Evolutionary conservation across 2,113 vertebrate genomes (phyloP), one percentile per base, ranked within the genome.

Genomic region (Antechinus stuartii): DNA sequence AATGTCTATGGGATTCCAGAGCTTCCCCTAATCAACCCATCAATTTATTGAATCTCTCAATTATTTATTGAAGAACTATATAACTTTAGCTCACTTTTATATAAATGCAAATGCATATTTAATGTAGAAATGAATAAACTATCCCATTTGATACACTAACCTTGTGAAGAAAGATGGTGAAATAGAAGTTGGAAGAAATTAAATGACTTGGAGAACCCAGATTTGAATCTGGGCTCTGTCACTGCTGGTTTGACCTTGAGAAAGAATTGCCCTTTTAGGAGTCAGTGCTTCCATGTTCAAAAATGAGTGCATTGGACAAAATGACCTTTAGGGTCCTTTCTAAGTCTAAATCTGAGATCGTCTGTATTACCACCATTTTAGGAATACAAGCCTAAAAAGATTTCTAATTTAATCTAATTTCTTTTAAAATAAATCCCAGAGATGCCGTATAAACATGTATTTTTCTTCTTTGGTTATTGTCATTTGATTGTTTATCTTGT

Each of bases 401-500:
- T 24, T 42, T 23, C 35, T 95, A 93, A 12, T 56, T 91, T 92
- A n/a, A 53, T 92, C 9, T 89, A 95, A 35, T 91, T 94, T 30
- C 47, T 46, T 84, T 95, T 94, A 89, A 30, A 94, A 90, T 27
- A 90, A 94, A 92, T 89, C 25, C 27, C 35, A 42, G 54, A 9
- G 0, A 0, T 89, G 22, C 42, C 30, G 47, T 52, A 7, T 53
- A 56, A 94, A 96, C 2, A n/a, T 92, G 42, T 92, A 94, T 93
- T 26, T 93, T 90, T 16, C 50, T 93, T 50, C 0, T 94, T 97
- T 94, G 46, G 19, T 68, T 89, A 94, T 35, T 89, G n/a, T 19
- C 55, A 89, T 91, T 96, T 53, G 24, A 84, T n/a, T 91, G 8
- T 91, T 93, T 97, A 90, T 95, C 46, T 95, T 42, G 53, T 30